Conservation (phyloP, 2,113 vertebrate species). For the Sakesphorus luctuosus region DNA sequence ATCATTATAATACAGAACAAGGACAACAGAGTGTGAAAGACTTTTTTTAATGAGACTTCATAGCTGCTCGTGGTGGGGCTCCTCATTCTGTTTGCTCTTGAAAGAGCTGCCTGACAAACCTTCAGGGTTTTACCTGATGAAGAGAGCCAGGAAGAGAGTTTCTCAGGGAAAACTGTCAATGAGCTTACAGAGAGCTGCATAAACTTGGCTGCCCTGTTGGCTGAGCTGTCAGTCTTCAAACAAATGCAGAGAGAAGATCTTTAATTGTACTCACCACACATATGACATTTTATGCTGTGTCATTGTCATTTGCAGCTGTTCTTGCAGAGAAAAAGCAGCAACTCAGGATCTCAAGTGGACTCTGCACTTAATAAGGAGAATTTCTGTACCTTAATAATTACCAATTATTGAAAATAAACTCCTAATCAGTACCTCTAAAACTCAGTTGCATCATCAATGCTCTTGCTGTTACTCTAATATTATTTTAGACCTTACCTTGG, state of each 20-base stretch:
- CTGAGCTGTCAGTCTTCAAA: constrained; percentile 69
- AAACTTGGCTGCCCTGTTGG: constrained; percentile 37
- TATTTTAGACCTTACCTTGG: not conserved
- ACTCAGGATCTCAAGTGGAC: not conserved
- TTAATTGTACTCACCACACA: constrained; percentile 53
- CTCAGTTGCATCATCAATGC: not conserved
- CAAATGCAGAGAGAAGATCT: constrained; percentile 16
- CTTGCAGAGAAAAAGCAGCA: not conserved
- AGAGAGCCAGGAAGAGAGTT: constrained; percentile 45
- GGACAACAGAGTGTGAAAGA: constrained; percentile 37
- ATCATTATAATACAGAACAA: constrained; percentile 60
- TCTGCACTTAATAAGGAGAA: not conserved
- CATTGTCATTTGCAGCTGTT: not conserved
- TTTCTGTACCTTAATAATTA: not conserved
- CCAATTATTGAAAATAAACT: not conserved
- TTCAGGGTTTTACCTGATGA: constrained; percentile 61
- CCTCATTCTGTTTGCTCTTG: constrained; percentile 48
- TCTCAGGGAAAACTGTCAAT: constrained; percentile 69
- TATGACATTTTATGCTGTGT: constrained; percentile 23
- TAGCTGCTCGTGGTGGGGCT: constrained; percentile 46
- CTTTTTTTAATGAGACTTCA: constrained; percentile 77
- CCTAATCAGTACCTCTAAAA: not conserved
- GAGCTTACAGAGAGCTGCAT: constrained; percentile 40
- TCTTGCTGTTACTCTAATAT: not conserved
- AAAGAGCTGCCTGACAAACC: constrained; percentile 68